A percentile compares a stretch with the other conserved stretches of the same genome.
Conservation (phyloP, 2,797 vertebrate species). For the Hydrolagus colliei region DNA sequence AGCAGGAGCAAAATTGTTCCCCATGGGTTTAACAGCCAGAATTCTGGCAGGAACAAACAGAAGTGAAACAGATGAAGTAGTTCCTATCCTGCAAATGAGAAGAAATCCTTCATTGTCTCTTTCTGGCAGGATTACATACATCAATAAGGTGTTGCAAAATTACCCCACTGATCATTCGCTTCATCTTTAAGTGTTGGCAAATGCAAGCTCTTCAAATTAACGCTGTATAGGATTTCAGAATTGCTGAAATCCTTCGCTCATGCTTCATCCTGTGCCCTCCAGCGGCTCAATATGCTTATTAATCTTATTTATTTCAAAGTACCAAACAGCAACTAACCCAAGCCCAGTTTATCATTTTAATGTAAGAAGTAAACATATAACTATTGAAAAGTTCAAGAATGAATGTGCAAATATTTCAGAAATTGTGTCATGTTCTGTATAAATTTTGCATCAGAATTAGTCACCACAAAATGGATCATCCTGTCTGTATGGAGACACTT, state of each 20-base stretch:
- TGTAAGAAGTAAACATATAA: not conserved
- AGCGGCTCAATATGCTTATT: not conserved
- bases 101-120: conserved; percentile 25
- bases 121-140: conserved; percentile 6
- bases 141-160: conserved; percentile 22
- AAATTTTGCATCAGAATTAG: not conserved
- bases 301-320: not conserved
- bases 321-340: not conserved
- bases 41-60: conserved; percentile 6
- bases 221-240: not conserved
- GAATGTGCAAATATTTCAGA: not conserved
- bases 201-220: conserved; percentile 7
- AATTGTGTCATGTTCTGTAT: not conserved
- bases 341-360: not conserved
- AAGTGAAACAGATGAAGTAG: conserved; percentile 22
- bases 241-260: not conserved
- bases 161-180: conserved; percentile 11
- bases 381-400: not conserved
- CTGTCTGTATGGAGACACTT: not conserved
- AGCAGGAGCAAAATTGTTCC: not conserved
- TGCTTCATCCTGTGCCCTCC: no score
- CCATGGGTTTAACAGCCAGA: not conserved
- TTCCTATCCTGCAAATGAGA: conserved; percentile 20
- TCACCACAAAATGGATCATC: not conserved
- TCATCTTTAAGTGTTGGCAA: not conserved